These are phyloP conservation scores for Paramisgurnus dabryanus DNA, from an alignment of 2,113 vertebrate genomes.

Conservation along the genomic window DNA sequence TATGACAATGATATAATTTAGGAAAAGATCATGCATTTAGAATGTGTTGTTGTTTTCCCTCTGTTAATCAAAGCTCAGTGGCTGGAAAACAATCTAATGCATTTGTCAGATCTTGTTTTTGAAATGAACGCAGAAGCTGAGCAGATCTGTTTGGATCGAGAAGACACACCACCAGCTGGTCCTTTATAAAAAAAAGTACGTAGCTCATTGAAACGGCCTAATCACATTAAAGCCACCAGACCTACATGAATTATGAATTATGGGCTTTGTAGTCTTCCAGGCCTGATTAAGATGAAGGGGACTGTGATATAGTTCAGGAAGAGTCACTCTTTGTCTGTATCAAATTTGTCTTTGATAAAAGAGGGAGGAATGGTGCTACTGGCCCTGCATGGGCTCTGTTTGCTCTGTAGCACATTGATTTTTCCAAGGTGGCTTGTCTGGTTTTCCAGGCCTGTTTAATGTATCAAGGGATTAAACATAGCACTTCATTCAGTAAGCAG, in stretches of 20 bases:
- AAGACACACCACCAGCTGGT: slow-evolving; percentile 51
- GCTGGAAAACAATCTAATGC: slow-evolving; percentile 4
- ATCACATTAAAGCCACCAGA: slow-evolving; percentile 57
- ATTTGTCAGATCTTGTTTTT: slow-evolving; percentile 28
- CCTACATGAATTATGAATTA: slow-evolving; percentile 57
- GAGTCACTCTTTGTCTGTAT: slow-evolving; percentile 48
- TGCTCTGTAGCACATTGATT: slow-evolving; percentile 23
- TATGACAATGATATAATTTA: neutral
- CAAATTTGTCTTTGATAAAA: slow-evolving; percentile 48
- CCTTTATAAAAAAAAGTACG: slow-evolving; percentile 40
- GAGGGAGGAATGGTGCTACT: neutral
- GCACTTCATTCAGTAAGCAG: neutral
- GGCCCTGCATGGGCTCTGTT: slow-evolving; percentile 18
- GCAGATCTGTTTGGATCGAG: slow-evolving; percentile 43
- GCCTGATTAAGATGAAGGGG: slow-evolving; percentile 52
- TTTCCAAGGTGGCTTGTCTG: slow-evolving; percentile 29
- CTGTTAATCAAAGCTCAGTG: slow-evolving; percentile 9
- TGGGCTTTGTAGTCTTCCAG: slow-evolving; percentile 54
- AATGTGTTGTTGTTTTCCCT: slow-evolving; percentile 12
- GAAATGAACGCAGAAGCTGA: slow-evolving; percentile 21
- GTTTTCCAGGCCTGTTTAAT: neutral
- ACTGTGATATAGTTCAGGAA: slow-evolving; percentile 45
- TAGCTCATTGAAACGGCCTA: slow-evolving; percentile 48
- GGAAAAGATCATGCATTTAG: neutral
- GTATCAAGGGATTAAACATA: neutral